Percentiles rank a stretch among this genome's conserved stretches.
phyloP scores from a whole-genome alignment of 2,113 vertebrate species.

The Nanorana parkeri region DNA sequence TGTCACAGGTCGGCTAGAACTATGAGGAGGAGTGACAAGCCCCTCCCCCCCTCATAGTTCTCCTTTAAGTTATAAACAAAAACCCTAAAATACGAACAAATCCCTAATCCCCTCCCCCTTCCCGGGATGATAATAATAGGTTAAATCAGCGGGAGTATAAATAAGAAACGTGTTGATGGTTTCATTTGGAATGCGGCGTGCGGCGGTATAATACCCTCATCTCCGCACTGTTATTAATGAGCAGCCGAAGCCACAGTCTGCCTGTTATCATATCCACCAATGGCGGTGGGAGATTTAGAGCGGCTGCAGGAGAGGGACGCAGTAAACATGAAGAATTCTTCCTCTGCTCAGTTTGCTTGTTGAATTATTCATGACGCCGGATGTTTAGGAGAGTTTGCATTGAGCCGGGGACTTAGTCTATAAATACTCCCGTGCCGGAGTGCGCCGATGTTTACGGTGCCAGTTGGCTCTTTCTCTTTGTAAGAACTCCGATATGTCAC shows the following conservation, averaged over 20 bases:
- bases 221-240: constrained; percentile 1
- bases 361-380: constrained; percentile 61
- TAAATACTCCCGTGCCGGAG: constrained; percentile 65
- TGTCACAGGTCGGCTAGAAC: too few species aligned
- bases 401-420: constrained; percentile 54
- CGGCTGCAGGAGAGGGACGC: not conserved
- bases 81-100: too few species aligned
- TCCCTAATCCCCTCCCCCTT: too few species aligned
- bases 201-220: rapidly evolving
- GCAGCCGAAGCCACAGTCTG: not conserved
- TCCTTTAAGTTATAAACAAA: too few species aligned
- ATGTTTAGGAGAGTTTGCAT: constrained; percentile 23
- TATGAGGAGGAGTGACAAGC: too few species aligned
- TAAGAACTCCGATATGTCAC: constrained; percentile 62
- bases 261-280: not conserved
- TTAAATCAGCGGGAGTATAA: not conserved
- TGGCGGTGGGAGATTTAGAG: constrained; percentile 2
- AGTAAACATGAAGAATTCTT: not conserved
- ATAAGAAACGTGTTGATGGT: not conserved
- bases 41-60: too few species aligned
- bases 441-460: constrained; percentile 61
- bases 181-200: not conserved
- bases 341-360: constrained; percentile 21
- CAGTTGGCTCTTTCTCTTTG: constrained; percentile 7
- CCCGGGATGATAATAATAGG: too few species aligned